Evolutionary conservation across 2,797 vertebrate species (phyloP).

Genomic region (Morus bassanus): DNA sequence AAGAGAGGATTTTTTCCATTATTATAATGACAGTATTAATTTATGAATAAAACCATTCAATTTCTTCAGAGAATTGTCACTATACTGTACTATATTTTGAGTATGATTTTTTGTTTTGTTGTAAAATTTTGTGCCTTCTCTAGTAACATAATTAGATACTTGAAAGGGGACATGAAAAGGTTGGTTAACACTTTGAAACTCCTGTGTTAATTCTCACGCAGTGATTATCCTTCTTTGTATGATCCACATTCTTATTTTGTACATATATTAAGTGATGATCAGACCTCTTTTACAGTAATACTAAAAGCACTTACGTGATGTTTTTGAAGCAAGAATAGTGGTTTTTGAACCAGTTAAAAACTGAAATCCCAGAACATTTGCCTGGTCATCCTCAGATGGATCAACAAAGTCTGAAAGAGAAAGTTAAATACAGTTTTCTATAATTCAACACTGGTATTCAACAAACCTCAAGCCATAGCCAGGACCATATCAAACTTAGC

Average conservation of each 20-base stretch:
- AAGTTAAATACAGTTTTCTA: background rate
- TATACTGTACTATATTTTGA: background rate
- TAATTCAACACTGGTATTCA: background rate
- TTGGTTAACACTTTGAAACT: background rate
- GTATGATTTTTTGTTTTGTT: background rate
- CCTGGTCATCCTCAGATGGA: slow-evolving; percentile 85
- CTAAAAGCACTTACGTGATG: slow-evolving; percentile 87
- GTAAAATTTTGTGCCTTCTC: background rate
- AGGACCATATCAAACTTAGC: background rate
- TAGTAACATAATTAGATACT: background rate
- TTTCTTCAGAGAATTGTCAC: background rate
- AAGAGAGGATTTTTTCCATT: background rate
- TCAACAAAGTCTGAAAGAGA: slow-evolving; percentile 82
- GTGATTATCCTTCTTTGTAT: background rate
- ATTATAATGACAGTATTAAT: background rate
- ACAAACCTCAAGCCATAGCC: background rate
- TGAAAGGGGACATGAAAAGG: background rate
- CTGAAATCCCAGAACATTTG: slow-evolving; percentile 87
- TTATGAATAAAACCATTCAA: background rate
- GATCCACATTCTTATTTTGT: background rate
- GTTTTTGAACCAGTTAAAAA: slow-evolving; percentile 87
- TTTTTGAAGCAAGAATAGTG: slow-evolving; percentile 91
- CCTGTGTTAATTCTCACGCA: background rate
- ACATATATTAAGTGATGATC: background rate
- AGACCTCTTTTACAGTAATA: background rate